Base-by-base conservation (phyloP, 2,113 vertebrate species). In the Tetraodon nigroviridis region DNA sequence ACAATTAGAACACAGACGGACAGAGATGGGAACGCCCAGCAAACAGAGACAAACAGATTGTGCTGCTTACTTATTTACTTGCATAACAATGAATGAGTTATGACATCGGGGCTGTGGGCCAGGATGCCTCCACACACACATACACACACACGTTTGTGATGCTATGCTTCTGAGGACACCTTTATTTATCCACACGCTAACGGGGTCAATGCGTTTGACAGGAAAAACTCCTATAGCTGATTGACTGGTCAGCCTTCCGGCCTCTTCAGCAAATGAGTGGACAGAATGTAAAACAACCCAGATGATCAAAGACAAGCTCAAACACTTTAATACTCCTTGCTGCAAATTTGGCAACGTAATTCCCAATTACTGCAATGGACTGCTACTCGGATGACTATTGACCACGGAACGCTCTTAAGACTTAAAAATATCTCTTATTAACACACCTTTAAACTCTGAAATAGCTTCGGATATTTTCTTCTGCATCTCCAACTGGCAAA, bases 41-140 rank as follows among this genome's bases (percentile, higher is more conserved):
- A 57, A 81, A 48, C 73, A 68, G 56, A 68, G 57, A 61, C 75
- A 64, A 68, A 71, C 75, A 67, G 53, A 80, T 71, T 75, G 72
- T 82, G 56, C 78, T 75, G 68, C 67, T 81, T 61, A 76, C 59
- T 82, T 80, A 75, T 83, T 76, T 61, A 74, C 81, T 83, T 78
- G 73, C 81, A 72, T 75, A 80, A 73, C 74, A 78, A 54, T 53
- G 58, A 78, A 78, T 67, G 60, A 84, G 84, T 77, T 76, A 87
- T 77, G 72, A 69, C 69, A 69, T 75, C 40, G 65, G 73, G 71
- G 78, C 75, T 69, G 61, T 21, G 17, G 65, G 64, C 64, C 51
- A 56, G 58, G 59, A 57, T 27, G 6, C 61, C 52, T 5, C 64
- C 8, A 63, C 24, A 27, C 21, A 18, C 32, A 42, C 1, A 10